Evolutionary conservation across 30 jellyfish, hydroid and myxozoan genomes (phyloP).

Genomic region (Rhopilema esculentum): DNA sequence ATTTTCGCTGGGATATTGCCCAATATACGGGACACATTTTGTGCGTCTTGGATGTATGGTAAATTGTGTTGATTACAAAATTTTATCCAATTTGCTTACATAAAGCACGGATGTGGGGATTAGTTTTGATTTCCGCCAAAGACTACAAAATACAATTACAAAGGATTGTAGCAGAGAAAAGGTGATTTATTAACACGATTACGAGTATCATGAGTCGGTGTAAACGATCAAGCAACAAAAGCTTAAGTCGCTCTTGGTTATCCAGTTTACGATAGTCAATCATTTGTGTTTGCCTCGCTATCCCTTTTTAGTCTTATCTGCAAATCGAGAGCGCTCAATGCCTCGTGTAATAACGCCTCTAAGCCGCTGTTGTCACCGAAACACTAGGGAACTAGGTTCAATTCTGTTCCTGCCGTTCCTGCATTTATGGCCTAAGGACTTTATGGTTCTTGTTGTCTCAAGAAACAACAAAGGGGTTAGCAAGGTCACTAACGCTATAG

Average conservation of each 20-base stretch:
- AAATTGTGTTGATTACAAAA: not conserved
- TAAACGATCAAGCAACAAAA: not conserved
- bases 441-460: too few species aligned
- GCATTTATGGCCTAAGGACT: not conserved
- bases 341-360: not conserved
- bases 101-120: slow-evolving; percentile 17
- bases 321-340: not conserved
- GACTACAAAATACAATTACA: slow-evolving; percentile 22
- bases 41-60: not conserved
- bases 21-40: not conserved
- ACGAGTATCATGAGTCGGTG: not conserved
- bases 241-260: not conserved
- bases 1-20: not conserved
- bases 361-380: not conserved
- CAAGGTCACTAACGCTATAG: too few species aligned
- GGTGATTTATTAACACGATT: slow-evolving; percentile 45
- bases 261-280: not conserved
- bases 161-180: slow-evolving; percentile 11
- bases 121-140: slow-evolving; percentile 29
- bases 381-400: not conserved
- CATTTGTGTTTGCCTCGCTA: not conserved
- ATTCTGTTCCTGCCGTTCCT: too few species aligned
- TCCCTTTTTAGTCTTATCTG: not conserved
- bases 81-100: slow-evolving; percentile 2
- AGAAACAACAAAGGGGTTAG: too few species aligned